Percentiles rank a stretch among this genome's conserved stretches.
Evolutionary conservation across 2,797 vertebrate genomes (phyloP).

Genomic region (Peromyscus attwateri): DNA sequence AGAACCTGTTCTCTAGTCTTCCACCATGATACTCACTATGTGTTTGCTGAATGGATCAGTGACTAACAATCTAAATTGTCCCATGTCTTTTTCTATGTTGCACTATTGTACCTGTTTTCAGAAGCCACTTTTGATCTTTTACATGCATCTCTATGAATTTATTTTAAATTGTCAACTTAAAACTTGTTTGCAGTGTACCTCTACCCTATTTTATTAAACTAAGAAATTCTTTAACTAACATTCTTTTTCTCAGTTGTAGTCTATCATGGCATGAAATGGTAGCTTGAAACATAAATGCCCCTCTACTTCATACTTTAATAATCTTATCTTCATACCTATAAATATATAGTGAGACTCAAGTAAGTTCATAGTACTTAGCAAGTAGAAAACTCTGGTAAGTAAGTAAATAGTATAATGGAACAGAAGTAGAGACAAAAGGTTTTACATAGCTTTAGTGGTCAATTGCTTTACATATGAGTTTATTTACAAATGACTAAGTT

Average conservation of each 20-base stretch:
- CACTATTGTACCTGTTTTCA: background rate
- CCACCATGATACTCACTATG: background rate
- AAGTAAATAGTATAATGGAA: conserved; percentile 18
- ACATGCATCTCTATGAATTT: background rate
- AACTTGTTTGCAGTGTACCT: background rate
- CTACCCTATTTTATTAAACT: conserved; percentile 15
- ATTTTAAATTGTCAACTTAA: conserved; percentile 30
- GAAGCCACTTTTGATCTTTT: background rate
- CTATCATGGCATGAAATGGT: conserved; percentile 15
- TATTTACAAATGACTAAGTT: conserved; percentile 53
- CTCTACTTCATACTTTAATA: conserved; percentile 43
- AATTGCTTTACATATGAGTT: conserved; percentile 24
- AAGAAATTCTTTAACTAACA: conserved; percentile 16
- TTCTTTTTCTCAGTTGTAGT: conserved; percentile 50
- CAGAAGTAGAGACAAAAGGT: background rate
- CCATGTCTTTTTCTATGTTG: background rate
- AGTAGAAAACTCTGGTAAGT: background rate
- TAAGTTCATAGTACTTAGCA: conserved; percentile 50
- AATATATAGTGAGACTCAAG: conserved; percentile 35
- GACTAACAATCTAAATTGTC: background rate
- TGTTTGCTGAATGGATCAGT: background rate
- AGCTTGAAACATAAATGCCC: conserved; percentile 41
- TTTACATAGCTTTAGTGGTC: background rate
- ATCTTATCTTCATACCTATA: conserved; percentile 1
- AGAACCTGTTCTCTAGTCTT: background rate